Base-by-base conservation (phyloP, 2,888 invertebrate species). In the Cheilosia vernalis region DNA sequence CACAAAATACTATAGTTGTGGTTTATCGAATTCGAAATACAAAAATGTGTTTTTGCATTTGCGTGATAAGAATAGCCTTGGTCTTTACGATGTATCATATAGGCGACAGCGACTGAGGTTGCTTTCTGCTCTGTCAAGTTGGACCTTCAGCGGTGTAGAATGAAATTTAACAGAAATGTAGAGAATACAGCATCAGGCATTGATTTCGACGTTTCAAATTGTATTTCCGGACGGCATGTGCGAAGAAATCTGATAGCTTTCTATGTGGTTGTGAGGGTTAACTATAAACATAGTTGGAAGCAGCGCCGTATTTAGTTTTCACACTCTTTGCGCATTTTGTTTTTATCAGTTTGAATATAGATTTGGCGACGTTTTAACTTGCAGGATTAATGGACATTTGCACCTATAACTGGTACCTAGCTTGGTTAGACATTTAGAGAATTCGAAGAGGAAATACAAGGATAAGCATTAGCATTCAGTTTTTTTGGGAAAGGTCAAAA, bases 51-150 rank as follows among this genome's bases (percentile, higher is more conserved):
- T 10, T n/a, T 10, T n/a, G 33, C 10, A 4, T 19, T 21, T 13
- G 19, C 19, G 40, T 7, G 60, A 24, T 60, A 60, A 60, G 60
- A 42, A 24, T 2, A 60, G 58, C 58, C 40, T 58, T 58, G 40
- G 15, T 40, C 40, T 60, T 42, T 42, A 4, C 27, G n/a, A 30
- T 17, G 15, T 30, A 7, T 30, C 13, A 13, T 27, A 37, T 15
- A 37, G 33, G 33, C 33, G 13, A 56, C 17, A 19, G 10, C 42
- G 4, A 24, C 24, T 58, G 33, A 17, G 15, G 5, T 60, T 40
- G 40, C 24, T 40, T 42, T 60, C n/a, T 42, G 21, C 33, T 42
- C 60, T 40, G 40, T 7, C 24, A 42, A 58, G 6, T 21, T 58
- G 33, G 19, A 40, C 58, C 40, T 60, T 42, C n/a, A 42, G 2